These are phyloP conservation scores for Cerastoderma edule DNA, from an alignment of 2,888 invertebrate genomes.

Conservation along the genomic window DNA sequence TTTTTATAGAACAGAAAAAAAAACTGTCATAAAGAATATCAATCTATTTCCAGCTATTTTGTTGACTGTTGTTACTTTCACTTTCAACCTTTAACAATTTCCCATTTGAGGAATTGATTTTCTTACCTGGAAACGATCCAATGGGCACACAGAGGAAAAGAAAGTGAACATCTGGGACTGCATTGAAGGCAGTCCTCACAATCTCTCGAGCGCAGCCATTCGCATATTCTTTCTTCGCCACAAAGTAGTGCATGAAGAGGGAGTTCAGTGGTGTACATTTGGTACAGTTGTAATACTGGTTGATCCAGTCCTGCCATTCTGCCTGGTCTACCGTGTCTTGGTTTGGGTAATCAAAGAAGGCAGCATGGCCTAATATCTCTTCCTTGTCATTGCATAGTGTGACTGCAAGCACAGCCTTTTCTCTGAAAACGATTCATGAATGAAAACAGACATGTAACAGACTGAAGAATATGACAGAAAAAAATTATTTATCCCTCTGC, in stretches of 20 bases:
- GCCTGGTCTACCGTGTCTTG: constrained; percentile 74
- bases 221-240: constrained; percentile 80
- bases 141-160: constrained; percentile 80
- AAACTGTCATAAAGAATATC: not conserved
- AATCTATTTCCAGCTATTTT: not conserved
- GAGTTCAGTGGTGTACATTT: constrained; percentile 79
- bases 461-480: no score
- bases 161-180: constrained; percentile 82
- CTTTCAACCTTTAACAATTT: not conserved
- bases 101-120: not conserved
- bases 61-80: not conserved
- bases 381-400: constrained; percentile 82
- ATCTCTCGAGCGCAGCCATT: constrained; percentile 82
- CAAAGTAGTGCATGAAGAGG: constrained; percentile 83
- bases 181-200: constrained; percentile 82
- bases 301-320: constrained; percentile 81
- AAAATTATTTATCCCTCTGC: no score
- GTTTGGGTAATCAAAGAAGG: constrained; percentile 83
- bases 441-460: no score
- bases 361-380: constrained; percentile 82
- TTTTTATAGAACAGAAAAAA: not conserved
- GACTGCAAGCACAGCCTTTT: constrained; percentile 82
- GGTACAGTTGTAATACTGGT: constrained; percentile 64
- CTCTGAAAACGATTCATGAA: no score
- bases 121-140: constrained; percentile 79